Evolutionary conservation across 2,888 invertebrate genomes (phyloP), one percentile per base, ranked within the genome.

Genomic region (Luffia ferchaultella): DNA sequence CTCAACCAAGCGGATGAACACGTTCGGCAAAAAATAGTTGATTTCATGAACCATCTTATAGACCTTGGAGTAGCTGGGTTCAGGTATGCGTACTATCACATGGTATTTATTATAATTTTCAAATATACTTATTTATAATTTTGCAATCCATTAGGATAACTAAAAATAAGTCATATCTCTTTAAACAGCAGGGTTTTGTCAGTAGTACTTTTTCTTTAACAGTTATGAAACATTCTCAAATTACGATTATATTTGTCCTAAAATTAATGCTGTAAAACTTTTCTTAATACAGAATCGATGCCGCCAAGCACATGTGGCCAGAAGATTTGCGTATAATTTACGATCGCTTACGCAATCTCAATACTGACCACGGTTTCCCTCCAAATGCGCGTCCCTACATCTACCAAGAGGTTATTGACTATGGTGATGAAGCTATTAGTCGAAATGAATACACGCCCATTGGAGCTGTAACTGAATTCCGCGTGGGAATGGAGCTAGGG

Each of bases 261-360:
- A n/a, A n/a, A n/a, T n/a, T n/a, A n/a, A n/a, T n/a, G n/a, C n/a
- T n/a, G n/a, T n/a, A n/a, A n/a, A n/a, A n/a, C n/a, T n/a, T n/a
- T n/a, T n/a, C n/a, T 20, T 40, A 46, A 53, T 55, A 16, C 53
- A 89, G 92, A 57, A 86, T 92, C 40, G 92, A 92, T 64, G 92
- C 92, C 41, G 91, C 91, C 0, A 92, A 91, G 61, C 92, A 92
- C 68, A 92, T 92, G 90, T 89, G 88, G 85, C 92, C 96, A 0
- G 67, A 71, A 45, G 93, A 96, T 64, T 72, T 96, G 15, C 60
- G 79, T 54, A 65, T 74, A 1, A 92, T 95, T 52, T 90, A 89
- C 62, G 73, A 78, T 1, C 76, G 86, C 42, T 64, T 90, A 0
- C 78, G 88, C n/a, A 72, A 90, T 63, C 67, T 92, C 2, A 89